Base-by-base conservation (phyloP, 2,888 invertebrate genomes). In the Trissoscelio sp. region DNA sequence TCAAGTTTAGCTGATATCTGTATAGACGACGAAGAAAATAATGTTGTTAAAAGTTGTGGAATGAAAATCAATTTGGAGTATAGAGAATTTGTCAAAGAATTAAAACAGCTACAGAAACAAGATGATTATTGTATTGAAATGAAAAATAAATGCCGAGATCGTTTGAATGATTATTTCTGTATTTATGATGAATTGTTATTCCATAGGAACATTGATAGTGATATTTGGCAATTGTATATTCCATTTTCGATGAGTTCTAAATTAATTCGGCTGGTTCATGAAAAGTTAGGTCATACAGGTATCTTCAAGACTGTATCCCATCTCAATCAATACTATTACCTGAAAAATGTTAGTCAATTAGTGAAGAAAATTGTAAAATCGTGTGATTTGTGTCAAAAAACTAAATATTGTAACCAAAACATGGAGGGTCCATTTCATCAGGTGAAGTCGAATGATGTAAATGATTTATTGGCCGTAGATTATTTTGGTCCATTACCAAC, bases 401-500 rank as follows among this genome's bases (percentile, higher is more conserved):
- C 34, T 11, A 58, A 58, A 42, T 11, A 39, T 42, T 1, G 9
- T 12, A 39, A 39, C 14, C 22, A 22, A 9, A 12, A 14, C 0
- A 39, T 24, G 7, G 58, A 58, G 37, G 58, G 58, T 1, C 3
- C 22, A 22, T 48, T 11, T 14, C 9, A n/a, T 20, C 22, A 11
- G 0, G 22, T 48, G 4, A 48, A 22, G n/a, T 9, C 48, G 3
- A n/a, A 9, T 2, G n/a, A 14, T 11, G 7, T 9, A 3, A 48
- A 48, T n/a, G 48, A 48, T 2, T 22, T 48, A n/a, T 6, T 48
- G 0, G 48, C 48, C 3, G 66, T 80, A 3, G 78, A 83, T 55
- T 80, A 73, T 39, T 78, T 42, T 31, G 80, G 80, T 5, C 82
- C 82, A 0, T 12, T 80, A 11, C 80, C 82, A 11, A 58, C 9